Evolutionary conservation across 2,797 vertebrate species (phyloP), one percentile per base, ranked within the genome.

Genomic region (Chelon auratus): DNA sequence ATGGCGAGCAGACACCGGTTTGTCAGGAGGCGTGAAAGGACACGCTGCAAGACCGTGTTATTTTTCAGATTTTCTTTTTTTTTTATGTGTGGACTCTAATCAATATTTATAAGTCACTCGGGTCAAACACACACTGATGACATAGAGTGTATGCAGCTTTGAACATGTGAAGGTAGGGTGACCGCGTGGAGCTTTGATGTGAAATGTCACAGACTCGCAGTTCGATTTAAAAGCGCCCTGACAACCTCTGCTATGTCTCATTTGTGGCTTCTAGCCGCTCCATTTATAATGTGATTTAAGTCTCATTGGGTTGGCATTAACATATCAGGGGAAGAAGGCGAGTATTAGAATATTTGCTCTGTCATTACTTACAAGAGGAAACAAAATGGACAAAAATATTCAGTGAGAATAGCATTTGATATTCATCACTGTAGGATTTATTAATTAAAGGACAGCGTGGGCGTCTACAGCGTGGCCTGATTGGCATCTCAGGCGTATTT

Each of bases 201-300:
- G 47, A 80, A 77, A 84, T 73, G 81, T 74, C 72, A 78, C 33
- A 36, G 40, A 48, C 48, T 51, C 20, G 56, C 57, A 4, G 55
- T 55, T 76, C 43, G 45, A 67, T 82, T 62, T 66, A 65, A 66
- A 48, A 22, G 12, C 53, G 20, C 54, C 52, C 12, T 36, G 24
- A 51, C 43, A 52, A 48, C 15, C 48, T 8, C 40, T 6, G 33
- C 17, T 22, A 15, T 36, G n/a, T 55, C 37, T 68, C 13, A 20
- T 61, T 26, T 26, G 24, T 26, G 3, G 24, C 24, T 3, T 72
- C 13, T n/a, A 55, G 20, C 53, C 39, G 36, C 30, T 37, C 48
- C 26, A 24, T 37, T 43, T 45, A 11, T 51, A 40, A 71, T 45
- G 17, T 30, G 43, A 60, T 62, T 67, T 43, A 64, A 67, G 42